Conservation (phyloP, 2,888 invertebrate genomes). For the Acleris laterana region DNA sequence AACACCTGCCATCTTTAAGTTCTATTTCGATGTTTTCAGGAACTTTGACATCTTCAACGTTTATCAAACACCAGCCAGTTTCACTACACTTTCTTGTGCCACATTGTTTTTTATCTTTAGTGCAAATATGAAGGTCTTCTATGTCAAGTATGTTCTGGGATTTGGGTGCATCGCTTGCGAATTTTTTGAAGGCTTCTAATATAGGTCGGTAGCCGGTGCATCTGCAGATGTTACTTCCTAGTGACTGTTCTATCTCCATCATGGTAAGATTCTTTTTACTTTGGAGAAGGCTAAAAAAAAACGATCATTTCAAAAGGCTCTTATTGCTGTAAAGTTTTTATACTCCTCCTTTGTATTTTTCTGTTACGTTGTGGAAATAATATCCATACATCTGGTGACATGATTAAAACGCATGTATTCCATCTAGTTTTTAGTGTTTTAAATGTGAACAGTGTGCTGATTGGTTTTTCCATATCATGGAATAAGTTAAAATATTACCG, state of each 20-base stretch:
- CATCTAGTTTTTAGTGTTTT: too few relatives aligned
- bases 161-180: constrained; percentile 83
- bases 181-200: constrained; percentile 89
- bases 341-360: too few relatives aligned
- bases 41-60: constrained; percentile 43
- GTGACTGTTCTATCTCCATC: constrained; percentile 88
- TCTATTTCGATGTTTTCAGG: constrained; percentile 61
- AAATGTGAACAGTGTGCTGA: too few relatives aligned
- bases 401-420: too few relatives aligned
- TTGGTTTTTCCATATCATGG: too few relatives aligned
- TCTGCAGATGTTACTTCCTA: constrained; percentile 90
- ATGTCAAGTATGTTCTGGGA: constrained; percentile 72
- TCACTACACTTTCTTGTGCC: constrained; percentile 40
- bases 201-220: constrained; percentile 92
- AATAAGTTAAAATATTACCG: too few relatives aligned
- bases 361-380: too few relatives aligned
- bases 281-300: constrained; percentile 58
- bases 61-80: constrained; percentile 55
- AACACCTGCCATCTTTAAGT: constrained; percentile 65
- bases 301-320: too few relatives aligned
- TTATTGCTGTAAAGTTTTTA: too few relatives aligned
- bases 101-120: constrained; percentile 41
- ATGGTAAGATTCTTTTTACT: constrained; percentile 73
- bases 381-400: too few relatives aligned
- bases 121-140: constrained; percentile 63